These are phyloP conservation scores for Malurus cyaneus DNA, from an alignment of 2,113 vertebrate species.

Conservation along the genomic window DNA sequence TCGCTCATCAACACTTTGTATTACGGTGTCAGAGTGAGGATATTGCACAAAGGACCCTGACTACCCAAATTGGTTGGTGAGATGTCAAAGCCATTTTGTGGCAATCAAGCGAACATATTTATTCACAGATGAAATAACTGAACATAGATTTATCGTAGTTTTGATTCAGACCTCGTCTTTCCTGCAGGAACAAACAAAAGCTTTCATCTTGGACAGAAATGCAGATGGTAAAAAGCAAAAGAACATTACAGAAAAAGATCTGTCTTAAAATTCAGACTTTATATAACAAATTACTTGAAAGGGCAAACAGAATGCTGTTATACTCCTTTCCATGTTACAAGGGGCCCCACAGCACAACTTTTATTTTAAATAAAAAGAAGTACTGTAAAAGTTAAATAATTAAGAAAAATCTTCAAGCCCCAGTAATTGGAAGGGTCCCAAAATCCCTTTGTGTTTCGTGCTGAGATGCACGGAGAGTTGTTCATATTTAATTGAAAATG, in stretches of 20 bases:
- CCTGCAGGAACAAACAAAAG: not conserved
- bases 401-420: slow-evolving; percentile 37
- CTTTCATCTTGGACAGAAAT: not conserved
- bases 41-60: not conserved
- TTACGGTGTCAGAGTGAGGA: not conserved
- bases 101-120: not conserved
- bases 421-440: slow-evolving; percentile 48
- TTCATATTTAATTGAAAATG: slow-evolving; percentile 65
- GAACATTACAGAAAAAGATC: not conserved
- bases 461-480: slow-evolving; percentile 44
- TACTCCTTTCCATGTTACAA: not conserved
- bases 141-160: not conserved
- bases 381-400: slow-evolving; percentile 46
- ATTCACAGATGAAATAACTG: slow-evolving; percentile 8
- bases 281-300: not conserved
- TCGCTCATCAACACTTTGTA: slow-evolving; percentile 25
- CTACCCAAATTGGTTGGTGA: not conserved
- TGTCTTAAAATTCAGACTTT: not conserved
- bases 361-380: slow-evolving; percentile 27
- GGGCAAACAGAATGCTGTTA: not conserved
- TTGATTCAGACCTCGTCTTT: not conserved
- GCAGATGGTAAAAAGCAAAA: slow-evolving; percentile 10
- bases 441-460: slow-evolving; percentile 57
- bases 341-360: not conserved
- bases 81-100: not conserved